phyloP scores from a whole-genome alignment of 2,888 invertebrate genomes.

The Sialis fuliginosa region DNA sequence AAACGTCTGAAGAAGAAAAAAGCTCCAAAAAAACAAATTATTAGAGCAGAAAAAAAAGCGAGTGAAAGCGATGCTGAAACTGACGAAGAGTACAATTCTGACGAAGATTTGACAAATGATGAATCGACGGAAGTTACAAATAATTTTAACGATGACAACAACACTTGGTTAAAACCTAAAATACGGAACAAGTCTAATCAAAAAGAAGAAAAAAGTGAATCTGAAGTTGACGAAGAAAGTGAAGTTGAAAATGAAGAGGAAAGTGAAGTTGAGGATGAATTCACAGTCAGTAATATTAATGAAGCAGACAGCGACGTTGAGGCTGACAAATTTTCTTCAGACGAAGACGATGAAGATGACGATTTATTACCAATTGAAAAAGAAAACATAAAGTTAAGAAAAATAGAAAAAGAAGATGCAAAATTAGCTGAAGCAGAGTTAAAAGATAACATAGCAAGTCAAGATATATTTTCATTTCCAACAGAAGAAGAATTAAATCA shows the following conservation, averaged over 20 bases:
- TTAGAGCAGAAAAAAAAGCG: constrained; percentile 20
- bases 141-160: constrained; percentile 56
- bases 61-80: constrained; percentile 11
- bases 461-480: constrained; percentile 65
- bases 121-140: constrained; percentile 12
- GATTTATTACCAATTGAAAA: constrained; percentile 76
- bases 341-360: constrained; percentile 29
- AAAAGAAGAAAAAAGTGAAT: constrained; percentile 19
- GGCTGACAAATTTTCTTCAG: constrained; percentile 15
- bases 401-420: constrained; percentile 48
- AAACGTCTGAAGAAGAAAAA: constrained; percentile 31
- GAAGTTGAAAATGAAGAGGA: constrained; percentile 11
- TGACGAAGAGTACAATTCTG: constrained; percentile 13
- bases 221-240: constrained; percentile 14
- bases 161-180: constrained; percentile 49
- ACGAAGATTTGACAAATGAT: constrained; percentile 19
- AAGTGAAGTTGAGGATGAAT: constrained; percentile 14
- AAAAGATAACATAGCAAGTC: constrained; percentile 58
- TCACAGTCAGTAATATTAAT: constrained; percentile 11
- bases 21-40: constrained; percentile 10
- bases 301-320: constrained; percentile 14
- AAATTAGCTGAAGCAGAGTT: constrained; percentile 65
- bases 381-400: constrained; percentile 57
- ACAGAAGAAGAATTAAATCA: constrained; percentile 55
- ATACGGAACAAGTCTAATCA: constrained; percentile 3